Evolutionary conservation across 2,113 vertebrate genomes (phyloP).

Genomic region (Leuciscus idus): DNA sequence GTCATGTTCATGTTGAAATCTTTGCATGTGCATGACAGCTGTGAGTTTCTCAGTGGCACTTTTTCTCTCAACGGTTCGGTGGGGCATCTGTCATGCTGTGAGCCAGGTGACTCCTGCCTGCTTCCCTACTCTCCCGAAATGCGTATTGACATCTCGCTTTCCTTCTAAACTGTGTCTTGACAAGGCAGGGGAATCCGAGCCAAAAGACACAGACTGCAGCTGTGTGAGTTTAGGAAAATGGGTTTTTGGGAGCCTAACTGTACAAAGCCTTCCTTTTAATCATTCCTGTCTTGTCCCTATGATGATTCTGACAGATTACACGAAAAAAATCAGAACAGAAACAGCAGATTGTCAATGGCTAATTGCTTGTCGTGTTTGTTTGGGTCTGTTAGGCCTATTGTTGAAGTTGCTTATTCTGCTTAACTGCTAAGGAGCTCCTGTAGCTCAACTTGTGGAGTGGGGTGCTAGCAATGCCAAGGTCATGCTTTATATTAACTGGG

Average conservation of each 20-base stretch:
- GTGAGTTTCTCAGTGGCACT: slow-evolving; percentile 41
- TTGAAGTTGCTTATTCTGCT: slow-evolving; percentile 1
- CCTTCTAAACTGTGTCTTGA: slow-evolving; percentile 59
- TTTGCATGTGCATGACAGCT: slow-evolving; percentile 33
- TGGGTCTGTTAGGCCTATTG: slow-evolving; percentile 13
- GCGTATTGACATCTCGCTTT: slow-evolving; percentile 60
- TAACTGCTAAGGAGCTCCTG: slow-evolving; percentile 13
- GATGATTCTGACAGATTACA: slow-evolving; percentile 38
- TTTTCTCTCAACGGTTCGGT: slow-evolving; percentile 33
- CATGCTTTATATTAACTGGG: not conserved
- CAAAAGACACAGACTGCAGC: slow-evolving; percentile 35
- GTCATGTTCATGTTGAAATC: slow-evolving; percentile 24
- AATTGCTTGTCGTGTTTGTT: slow-evolving; percentile 32
- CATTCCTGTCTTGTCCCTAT: slow-evolving; percentile 23
- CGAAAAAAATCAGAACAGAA: not conserved
- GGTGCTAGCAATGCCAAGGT: not conserved
- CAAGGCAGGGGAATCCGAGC: slow-evolving; percentile 54
- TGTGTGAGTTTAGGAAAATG: slow-evolving; percentile 25
- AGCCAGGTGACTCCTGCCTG: slow-evolving; percentile 53
- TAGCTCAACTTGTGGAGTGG: not conserved
- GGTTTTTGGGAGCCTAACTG: not conserved
- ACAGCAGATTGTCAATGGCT: slow-evolving; percentile 16
- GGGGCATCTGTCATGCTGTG: slow-evolving; percentile 30
- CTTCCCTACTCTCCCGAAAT: slow-evolving; percentile 49
- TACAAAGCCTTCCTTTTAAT: slow-evolving; percentile 10